A percentile compares a stretch with the other conserved stretches of the same genome.
Evolutionary conservation across 1,140 invertebrate genomes (phyloP).

Genomic region (Leucophenga varia): DNA sequence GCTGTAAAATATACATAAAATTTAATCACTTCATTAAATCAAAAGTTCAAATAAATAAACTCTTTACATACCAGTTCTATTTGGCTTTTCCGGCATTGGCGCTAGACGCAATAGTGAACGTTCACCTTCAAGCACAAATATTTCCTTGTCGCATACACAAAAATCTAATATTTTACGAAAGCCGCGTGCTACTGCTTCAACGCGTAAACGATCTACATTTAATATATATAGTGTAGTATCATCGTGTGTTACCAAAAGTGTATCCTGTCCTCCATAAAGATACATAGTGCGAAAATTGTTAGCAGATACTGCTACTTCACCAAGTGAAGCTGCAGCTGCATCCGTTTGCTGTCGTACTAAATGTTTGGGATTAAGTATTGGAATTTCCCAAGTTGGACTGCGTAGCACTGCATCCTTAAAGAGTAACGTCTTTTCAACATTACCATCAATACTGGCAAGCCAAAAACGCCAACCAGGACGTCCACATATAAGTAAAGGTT

Average conservation of each 20-base stretch:
- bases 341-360: constrained; percentile 5
- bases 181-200: constrained; percentile 59
- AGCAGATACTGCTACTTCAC: constrained; percentile 38
- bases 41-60: not conserved
- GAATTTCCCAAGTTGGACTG: constrained; percentile 63
- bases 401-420: constrained; percentile 72
- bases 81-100: constrained; percentile 51
- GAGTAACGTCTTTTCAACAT: constrained; percentile 80
- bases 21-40: not conserved
- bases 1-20: constrained; percentile 9
- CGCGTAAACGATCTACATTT: constrained; percentile 65
- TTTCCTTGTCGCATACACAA: constrained; percentile 60
- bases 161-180: constrained; percentile 54
- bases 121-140: constrained; percentile 71
- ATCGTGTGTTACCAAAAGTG: constrained; percentile 74
- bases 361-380: constrained; percentile 68
- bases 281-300: constrained; percentile 68
- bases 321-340: constrained; percentile 42
- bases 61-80: constrained; percentile 23
- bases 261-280: constrained; percentile 68
- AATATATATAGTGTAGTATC: constrained; percentile 72
- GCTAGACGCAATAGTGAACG: constrained; percentile 65
- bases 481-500: constrained; percentile 59
- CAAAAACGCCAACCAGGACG: constrained; percentile 79
- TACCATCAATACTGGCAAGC: constrained; percentile 73